Conservation (phyloP, 2,888 invertebrate genomes). For the Cynaeus angustus region DNA sequence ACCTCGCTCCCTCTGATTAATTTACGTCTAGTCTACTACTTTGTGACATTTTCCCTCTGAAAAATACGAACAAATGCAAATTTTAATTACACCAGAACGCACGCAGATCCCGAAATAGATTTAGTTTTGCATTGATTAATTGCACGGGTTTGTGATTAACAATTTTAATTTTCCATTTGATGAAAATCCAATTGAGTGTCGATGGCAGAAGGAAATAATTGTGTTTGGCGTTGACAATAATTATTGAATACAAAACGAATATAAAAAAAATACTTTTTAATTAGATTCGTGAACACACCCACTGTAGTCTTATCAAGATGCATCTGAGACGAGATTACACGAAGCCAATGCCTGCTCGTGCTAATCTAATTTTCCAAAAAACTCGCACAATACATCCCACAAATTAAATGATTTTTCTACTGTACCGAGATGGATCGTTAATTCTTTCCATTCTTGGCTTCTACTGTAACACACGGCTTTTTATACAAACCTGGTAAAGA, state of each 20-base stretch:
- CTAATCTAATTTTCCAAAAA: constrained; percentile 35
- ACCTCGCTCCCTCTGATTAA: constrained; percentile 46
- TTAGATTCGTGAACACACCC: constrained; percentile 30
- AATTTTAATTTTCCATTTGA: constrained; percentile 48
- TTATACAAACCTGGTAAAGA: constrained; percentile 1
- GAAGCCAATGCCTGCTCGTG: constrained; percentile 1
- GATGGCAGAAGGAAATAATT: constrained; percentile 49
- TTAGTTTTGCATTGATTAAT: constrained; percentile 50
- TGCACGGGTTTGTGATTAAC: constrained; percentile 49
- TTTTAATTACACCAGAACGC: constrained; percentile 29
- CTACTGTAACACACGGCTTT: neutral
- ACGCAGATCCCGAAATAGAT: constrained; percentile 42
- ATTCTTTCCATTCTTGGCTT: neutral
- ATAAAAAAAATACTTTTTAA: constrained; percentile 27
- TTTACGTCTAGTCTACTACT: constrained; percentile 24
- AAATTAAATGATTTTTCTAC: constrained; percentile 21
- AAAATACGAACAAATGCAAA: constrained; percentile 7
- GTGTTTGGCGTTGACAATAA: constrained; percentile 48
- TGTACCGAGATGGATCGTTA: constrained; percentile 5
- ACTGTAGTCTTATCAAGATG: constrained; percentile 19
- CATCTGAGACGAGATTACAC: constrained; percentile 22
- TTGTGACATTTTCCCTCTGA: constrained; percentile 31
- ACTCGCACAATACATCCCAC: constrained; percentile 27
- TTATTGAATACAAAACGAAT: constrained; percentile 19
- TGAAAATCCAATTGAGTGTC: constrained; percentile 50